Base-by-base conservation (phyloP, 2,888 invertebrate genomes). In the Drosophila yooni region DNA sequence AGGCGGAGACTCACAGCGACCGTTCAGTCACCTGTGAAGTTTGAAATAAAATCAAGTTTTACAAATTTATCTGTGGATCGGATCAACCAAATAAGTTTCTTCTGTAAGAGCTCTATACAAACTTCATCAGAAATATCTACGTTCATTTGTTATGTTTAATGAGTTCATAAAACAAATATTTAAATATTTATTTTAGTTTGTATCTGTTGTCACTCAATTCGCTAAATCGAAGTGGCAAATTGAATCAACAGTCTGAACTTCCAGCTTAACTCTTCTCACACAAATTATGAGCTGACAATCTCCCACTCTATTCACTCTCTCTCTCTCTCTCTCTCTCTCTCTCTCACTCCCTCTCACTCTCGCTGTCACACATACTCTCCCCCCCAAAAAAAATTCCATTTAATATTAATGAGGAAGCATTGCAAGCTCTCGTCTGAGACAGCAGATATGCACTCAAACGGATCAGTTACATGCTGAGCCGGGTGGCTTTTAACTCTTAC, bases 401-500 rank as follows among this genome's bases (percentile, higher is more conserved):
- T 40, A 54, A 61, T 63, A 70, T 70, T 59, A 76, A 76, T 76
- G 72, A 83, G 83, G 83, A 83, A 83, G 85, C 80, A 60, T 60
- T 51, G 62, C 52, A 64, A 70, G 59, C 67, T 60, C 59, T 75
- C 56, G 62, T 34, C 60, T 66, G 62, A 71, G 71, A 79, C 66
- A 61, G 34, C 68, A 74, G 43, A 43, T 70, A 83, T 74, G 81
- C 84, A 82, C 72, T 78, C 82, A 60, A 68, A 69, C 79, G 82
- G 82, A 83, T 83, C 88, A 76, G 88, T 83, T 83, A 84, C 87
- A 81, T 60, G 74, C 65, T 51, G 66, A 74, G 64, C 33, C 52
- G 46, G 56, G 33, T 40, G 36, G 25, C 40, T 46, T 29, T 57
- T 27, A 36, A 36, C 59, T 70, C 60, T 52, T 38, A 38, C 51